Percentiles rank a stretch among this genome's conserved stretches.
phyloP scores from a whole-genome alignment of 2,113 vertebrate species.

The Amphiprion ocellaris region DNA sequence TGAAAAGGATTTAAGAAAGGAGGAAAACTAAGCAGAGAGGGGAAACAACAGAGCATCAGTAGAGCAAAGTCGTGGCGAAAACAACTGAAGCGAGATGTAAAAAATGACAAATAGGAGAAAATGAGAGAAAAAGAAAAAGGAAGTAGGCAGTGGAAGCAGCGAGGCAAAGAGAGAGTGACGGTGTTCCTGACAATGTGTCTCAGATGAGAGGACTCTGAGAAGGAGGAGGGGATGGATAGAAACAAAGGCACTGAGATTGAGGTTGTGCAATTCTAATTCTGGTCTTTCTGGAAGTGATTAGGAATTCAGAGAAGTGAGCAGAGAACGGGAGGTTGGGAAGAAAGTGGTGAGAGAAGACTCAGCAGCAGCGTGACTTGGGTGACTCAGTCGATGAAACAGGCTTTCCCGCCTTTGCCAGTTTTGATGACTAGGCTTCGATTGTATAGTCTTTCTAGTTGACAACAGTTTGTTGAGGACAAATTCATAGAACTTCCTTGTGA shows the following conservation, averaged over 20 bases:
- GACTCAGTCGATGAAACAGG: neutral
- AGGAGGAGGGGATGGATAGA: slow-evolving; percentile 7
- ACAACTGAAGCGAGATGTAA: slow-evolving; percentile 34
- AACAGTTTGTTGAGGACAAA: neutral
- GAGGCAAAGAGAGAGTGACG: slow-evolving; percentile 31
- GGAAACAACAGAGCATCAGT: neutral
- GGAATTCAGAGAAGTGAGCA: slow-evolving; percentile 11
- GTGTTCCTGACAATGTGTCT: slow-evolving; percentile 39
- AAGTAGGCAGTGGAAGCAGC: slow-evolving; percentile 23
- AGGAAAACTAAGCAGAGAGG: slow-evolving; percentile 4
- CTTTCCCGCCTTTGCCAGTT: neutral
- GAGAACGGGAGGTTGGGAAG: neutral
- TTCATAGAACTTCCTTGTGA: neutral
- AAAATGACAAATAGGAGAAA: slow-evolving; percentile 35
- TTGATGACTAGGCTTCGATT: neutral
- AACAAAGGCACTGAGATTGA: slow-evolving; percentile 11
- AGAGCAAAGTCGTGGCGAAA: slow-evolving; percentile 10
- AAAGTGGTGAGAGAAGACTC: slow-evolving; percentile 8
- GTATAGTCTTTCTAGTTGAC: no score
- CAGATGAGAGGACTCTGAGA: slow-evolving; percentile 31
- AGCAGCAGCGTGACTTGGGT: neutral
- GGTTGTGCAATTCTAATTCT: slow-evolving; percentile 32
- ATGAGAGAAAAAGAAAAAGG: slow-evolving; percentile 5
- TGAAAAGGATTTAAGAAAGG: neutral
- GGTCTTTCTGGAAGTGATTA: slow-evolving; percentile 38